Evolutionary conservation across 2,113 vertebrate species (phyloP).

Genomic region (Shinisaurus crocodilurus): DNA sequence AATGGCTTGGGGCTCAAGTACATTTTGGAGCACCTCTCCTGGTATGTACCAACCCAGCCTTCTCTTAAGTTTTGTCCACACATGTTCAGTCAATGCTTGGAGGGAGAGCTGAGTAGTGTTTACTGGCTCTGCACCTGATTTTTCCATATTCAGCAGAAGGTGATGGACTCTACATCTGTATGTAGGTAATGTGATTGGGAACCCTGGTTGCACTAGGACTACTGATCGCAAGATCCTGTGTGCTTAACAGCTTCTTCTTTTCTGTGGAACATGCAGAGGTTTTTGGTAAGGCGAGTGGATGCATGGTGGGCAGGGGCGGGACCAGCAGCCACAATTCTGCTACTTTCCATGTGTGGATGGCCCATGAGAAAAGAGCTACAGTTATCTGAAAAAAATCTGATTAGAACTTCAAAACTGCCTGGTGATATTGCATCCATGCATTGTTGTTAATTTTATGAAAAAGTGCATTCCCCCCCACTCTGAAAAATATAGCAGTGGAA

Average conservation of each 20-base stretch:
- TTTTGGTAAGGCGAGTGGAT: not conserved
- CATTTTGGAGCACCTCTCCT: too few species aligned
- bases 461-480: not conserved
- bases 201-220: not conserved
- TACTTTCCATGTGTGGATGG: not conserved
- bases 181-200: not conserved
- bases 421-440: not conserved
- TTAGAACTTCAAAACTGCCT: not conserved
- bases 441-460: not conserved
- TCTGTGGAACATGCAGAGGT: not conserved
- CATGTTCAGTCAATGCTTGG: too few species aligned
- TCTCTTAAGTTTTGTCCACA: too few species aligned
- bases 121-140: too few species aligned
- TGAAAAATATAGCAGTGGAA: not conserved
- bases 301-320: not conserved
- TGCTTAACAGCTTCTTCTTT: too few species aligned
- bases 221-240: not conserved
- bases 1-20: too few species aligned
- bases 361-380: not conserved
- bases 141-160: too few species aligned
- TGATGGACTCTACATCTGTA: not conserved
- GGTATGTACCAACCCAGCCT: too few species aligned
- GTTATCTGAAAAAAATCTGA: not conserved
- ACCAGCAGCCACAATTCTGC: not conserved
- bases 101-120: too few species aligned